A percentile compares a stretch with the other conserved stretches of the same genome.
phyloP scores from a whole-genome alignment of 2,888 invertebrate genomes.

The Copidosoma aretas region DNA sequence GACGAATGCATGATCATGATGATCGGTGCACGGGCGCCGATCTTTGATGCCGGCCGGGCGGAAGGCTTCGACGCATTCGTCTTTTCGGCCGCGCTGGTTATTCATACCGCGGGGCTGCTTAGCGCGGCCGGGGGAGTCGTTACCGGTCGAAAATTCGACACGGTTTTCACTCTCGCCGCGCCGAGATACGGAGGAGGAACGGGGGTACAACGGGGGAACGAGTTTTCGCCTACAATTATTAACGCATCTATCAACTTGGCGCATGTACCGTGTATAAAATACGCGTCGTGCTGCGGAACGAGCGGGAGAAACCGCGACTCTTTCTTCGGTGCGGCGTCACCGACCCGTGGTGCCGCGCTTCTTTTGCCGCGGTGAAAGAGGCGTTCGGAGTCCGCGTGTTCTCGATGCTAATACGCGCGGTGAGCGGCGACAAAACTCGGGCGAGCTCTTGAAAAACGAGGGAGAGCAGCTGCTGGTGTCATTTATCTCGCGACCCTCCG shows the following conservation, averaged over 20 bases:
- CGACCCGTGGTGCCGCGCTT: too few relatives aligned
- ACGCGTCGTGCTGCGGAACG: too few relatives aligned
- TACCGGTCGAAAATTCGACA: slow-evolving; percentile 60
- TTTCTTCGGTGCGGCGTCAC: slow-evolving; percentile 30
- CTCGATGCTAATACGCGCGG: not conserved
- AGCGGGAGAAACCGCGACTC: slow-evolving; percentile 6
- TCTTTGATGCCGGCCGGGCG: too few relatives aligned
- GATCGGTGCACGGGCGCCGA: too few relatives aligned
- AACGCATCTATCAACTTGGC: slow-evolving; percentile 59
- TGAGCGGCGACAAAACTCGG: slow-evolving; percentile 18
- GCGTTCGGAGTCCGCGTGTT: not conserved
- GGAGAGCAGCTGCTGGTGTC: too few relatives aligned
- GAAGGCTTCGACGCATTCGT: too few relatives aligned
- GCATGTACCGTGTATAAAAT: not conserved
- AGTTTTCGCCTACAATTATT: slow-evolving; percentile 62
- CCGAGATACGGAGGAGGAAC: slow-evolving; percentile 39
- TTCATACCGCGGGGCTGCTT: slow-evolving; percentile 21
- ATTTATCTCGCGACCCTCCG: too few relatives aligned
- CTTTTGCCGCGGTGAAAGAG: slow-evolving; percentile 10
- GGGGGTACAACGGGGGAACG: too few relatives aligned
- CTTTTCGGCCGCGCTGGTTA: too few relatives aligned
- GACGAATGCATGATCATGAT: too few relatives aligned
- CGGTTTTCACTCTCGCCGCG: slow-evolving; percentile 59
- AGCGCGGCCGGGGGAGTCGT: slow-evolving; percentile 53
- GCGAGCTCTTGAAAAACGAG: too few relatives aligned